Percentiles rank a stretch among this genome's conserved stretches.
Conservation (phyloP, 2,113 vertebrate genomes). For the Rhynchomys soricoides region DNA sequence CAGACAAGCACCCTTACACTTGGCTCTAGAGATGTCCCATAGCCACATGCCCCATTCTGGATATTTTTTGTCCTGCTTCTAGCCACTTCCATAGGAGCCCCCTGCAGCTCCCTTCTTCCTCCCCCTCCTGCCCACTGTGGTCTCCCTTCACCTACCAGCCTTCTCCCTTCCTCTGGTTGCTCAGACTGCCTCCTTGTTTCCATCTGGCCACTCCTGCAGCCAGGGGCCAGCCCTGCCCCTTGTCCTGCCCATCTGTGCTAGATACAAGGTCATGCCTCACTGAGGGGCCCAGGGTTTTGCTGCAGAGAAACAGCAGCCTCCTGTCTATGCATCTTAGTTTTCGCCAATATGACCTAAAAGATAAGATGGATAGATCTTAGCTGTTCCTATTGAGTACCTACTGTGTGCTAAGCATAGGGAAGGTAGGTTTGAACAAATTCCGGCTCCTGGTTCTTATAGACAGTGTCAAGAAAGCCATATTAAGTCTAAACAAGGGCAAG, state of each 20-base stretch:
- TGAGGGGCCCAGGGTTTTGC: neutral
- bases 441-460: neutral
- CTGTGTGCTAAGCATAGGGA: neutral
- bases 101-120: no score
- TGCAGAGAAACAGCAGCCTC: accelerated
- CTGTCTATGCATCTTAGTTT: accelerated
- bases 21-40: neutral
- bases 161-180: neutral
- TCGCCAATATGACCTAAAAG: accelerated
- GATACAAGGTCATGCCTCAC: neutral
- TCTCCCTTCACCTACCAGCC: neutral
- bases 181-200: neutral
- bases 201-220: neutral
- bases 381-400: neutral
- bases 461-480: neutral
- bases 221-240: neutral
- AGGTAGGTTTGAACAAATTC: accelerated
- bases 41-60: neutral
- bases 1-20: neutral
- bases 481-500: neutral
- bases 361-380: neutral
- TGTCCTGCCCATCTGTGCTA: neutral
- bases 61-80: neutral
- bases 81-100: neutral
- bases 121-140: neutral